Evolutionary conservation across 2,888 invertebrate genomes (phyloP).

Genomic region (Scaptomyza reducta): DNA sequence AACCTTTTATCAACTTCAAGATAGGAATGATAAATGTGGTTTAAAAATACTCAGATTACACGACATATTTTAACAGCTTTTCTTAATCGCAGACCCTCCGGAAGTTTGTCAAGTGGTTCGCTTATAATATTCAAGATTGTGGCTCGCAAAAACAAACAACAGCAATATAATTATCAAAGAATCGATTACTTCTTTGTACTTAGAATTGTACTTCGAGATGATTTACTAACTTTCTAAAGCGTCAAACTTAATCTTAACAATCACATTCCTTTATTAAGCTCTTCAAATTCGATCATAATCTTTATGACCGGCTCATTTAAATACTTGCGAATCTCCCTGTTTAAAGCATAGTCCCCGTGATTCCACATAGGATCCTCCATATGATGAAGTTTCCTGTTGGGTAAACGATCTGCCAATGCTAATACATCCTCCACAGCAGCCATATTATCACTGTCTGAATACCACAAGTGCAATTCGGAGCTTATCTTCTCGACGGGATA

Average conservation of each 20-base stretch:
- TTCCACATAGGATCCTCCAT: constrained; percentile 68
- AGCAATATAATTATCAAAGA: neutral
- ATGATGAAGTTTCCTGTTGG: constrained; percentile 58
- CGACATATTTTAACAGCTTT: neutral
- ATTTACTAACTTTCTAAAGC: neutral
- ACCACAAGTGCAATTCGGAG: constrained; percentile 70
- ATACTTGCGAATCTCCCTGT: constrained; percentile 51
- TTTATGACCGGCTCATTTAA: constrained; percentile 69
- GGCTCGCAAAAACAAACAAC: neutral
- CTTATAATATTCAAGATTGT: neutral
- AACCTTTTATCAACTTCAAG: constrained; percentile 20
- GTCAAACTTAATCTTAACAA: neutral
- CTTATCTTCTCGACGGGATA: constrained; percentile 69
- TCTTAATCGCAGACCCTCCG: neutral
- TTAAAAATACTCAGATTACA: neutral
- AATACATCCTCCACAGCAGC: constrained; percentile 74
- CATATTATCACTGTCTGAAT: constrained; percentile 69
- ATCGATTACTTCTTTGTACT: neutral
- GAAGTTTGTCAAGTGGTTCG: neutral
- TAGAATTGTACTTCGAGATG: neutral
- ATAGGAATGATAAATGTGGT: constrained; percentile 9
- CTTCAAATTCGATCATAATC: constrained; percentile 65
- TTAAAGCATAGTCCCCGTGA: constrained; percentile 64
- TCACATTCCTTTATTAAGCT: constrained; percentile 19
- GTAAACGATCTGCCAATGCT: constrained; percentile 52